These are phyloP conservation scores for Synodontis membranacea DNA, from an alignment of 2,113 vertebrate genomes.

Conservation along the genomic window DNA sequence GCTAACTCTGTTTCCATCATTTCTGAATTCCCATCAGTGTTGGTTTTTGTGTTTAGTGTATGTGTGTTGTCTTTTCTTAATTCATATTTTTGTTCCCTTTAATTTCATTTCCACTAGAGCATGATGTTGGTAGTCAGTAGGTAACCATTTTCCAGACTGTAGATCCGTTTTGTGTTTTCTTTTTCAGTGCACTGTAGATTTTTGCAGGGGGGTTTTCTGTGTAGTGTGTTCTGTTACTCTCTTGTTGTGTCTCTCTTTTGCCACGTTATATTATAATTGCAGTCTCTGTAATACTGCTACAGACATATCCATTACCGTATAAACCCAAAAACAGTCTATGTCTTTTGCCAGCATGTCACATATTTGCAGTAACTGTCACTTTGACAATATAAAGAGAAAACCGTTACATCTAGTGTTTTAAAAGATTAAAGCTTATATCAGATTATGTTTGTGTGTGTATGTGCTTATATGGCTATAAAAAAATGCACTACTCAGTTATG, in stretches of 20 bases:
- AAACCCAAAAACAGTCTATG: slow-evolving; percentile 33
- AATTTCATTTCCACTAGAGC: slow-evolving; percentile 54
- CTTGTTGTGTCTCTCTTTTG: slow-evolving; percentile 73
- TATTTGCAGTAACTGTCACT: slow-evolving; percentile 34
- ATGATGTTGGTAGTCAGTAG: slow-evolving; percentile 56
- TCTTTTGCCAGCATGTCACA: slow-evolving; percentile 50
- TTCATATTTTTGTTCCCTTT: slow-evolving; percentile 40
- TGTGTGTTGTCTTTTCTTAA: slow-evolving; percentile 42
- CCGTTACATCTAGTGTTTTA: not conserved
- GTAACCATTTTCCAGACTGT: slow-evolving; percentile 45
- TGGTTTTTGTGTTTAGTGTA: slow-evolving; percentile 32
- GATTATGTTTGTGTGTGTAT: not conserved
- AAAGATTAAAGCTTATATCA: not conserved
- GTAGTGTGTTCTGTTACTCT: slow-evolving; percentile 58
- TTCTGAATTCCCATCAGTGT: slow-evolving; percentile 37
- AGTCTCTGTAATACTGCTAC: slow-evolving; percentile 19
- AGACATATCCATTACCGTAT: slow-evolving; percentile 12
- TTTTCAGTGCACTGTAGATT: slow-evolving; percentile 63
- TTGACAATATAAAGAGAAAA: not conserved
- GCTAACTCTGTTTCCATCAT: slow-evolving; percentile 51
- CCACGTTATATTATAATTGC: slow-evolving; percentile 52
- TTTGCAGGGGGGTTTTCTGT: slow-evolving; percentile 58
- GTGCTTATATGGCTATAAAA: not conserved
- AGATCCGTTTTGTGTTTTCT: slow-evolving; percentile 49
- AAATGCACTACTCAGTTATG: not conserved